Base-by-base conservation (phyloP, 2,888 invertebrate species). In the Diplolepis rosae region DNA sequence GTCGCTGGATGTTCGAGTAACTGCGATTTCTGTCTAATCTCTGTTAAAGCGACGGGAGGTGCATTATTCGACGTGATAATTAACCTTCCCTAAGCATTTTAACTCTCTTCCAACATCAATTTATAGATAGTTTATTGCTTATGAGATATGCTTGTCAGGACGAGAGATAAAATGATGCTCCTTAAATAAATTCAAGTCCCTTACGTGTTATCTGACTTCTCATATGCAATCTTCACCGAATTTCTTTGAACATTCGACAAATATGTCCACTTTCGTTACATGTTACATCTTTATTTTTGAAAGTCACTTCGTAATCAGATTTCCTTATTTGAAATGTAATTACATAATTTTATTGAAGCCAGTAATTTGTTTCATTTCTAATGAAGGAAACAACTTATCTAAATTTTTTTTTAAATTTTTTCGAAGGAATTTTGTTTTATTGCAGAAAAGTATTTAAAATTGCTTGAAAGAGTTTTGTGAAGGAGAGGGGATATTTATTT, bases 1-100 rank as follows among this genome's bases (percentile, higher is more conserved):
- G 61, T 61, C 61, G 28, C 27, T 52, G 30, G n/a, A 7, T 15
- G 13, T 32, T 24, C 13, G 35, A 35, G 61, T 39, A 7, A 61
- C 11, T 32, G n/a, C 4, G 22, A 61, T 24, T 61, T 50, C 35
- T 22, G 35, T 24, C 56, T 56, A 39, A 61, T 61, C 39, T 39
- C 39, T 39, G 35, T n/a, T 35, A 32, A 56, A 56, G 13, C 22
- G 28, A 52, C 51, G 24, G 32, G 32, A 32, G 32, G 3, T 32
- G 32, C 9, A 7, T 9, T 5, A 3, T 22, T 27, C 51, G 35
- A 22, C 24, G 18, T 7, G 22, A 56, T 35, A 54, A 54, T 54
- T 54, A 54, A 54, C 52, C 52, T 54, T 54, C 52, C 15, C 18
- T 45, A 45, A 45, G 32, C 32, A 2, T 9, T 7, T 32, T 9